phyloP scores from a whole-genome alignment of 2,797 vertebrate species.

The Gadopsis marmoratus region DNA sequence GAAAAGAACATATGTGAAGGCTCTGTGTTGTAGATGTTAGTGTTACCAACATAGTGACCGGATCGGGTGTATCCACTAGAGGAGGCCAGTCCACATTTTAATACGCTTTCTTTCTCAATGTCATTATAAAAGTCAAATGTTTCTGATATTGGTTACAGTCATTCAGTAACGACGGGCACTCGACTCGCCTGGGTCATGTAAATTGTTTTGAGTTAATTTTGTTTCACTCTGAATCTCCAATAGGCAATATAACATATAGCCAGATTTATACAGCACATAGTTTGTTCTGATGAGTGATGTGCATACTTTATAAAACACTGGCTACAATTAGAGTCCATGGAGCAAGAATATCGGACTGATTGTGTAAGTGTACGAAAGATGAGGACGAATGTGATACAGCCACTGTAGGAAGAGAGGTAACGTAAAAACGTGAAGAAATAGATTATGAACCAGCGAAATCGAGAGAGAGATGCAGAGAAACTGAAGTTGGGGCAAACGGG shows the following conservation, averaged over 20 bases:
- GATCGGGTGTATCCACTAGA: not conserved
- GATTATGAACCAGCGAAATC: not conserved
- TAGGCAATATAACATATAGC: not conserved
- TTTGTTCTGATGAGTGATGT: not conserved
- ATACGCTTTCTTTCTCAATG: not conserved
- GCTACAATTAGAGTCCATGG: not conserved
- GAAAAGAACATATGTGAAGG: not conserved
- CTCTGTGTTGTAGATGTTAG: not conserved
- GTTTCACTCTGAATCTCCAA: not conserved
- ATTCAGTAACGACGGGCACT: not conserved
- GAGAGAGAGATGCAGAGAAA: not conserved
- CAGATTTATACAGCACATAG: not conserved
- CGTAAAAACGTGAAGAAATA: not conserved
- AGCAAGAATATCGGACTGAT: not conserved
- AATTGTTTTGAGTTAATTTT: not conserved
- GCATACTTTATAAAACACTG: not conserved
- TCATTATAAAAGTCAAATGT: not conserved
- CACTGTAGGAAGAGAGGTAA: not conserved
- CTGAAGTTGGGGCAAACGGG: not conserved
- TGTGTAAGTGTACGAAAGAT: not conserved
- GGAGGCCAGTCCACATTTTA: not conserved
- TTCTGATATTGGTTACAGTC: conserved; percentile 15
- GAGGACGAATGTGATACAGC: not conserved
- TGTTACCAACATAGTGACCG: not conserved
- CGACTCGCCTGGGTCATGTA: not conserved